A percentile compares a stretch with the other conserved stretches of the same genome.
phyloP scores from a whole-genome alignment of 1,140 invertebrate genomes.

The Calliopsis andreniformis region DNA sequence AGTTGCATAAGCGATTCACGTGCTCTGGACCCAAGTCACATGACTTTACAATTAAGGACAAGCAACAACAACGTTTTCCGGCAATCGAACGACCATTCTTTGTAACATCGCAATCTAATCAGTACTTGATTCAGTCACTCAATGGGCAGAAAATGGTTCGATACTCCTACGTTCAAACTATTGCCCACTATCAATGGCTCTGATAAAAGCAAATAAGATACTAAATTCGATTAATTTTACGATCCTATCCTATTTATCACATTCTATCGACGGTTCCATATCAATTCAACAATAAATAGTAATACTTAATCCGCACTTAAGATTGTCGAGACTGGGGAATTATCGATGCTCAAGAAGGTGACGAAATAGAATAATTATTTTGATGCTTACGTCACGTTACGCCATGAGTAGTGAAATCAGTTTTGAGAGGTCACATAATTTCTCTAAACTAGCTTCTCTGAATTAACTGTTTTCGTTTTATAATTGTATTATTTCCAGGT shows the following conservation, averaged over 20 bases:
- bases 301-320: constrained; percentile 7
- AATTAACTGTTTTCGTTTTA: too few relatives aligned
- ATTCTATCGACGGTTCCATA: neutral
- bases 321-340: neutral
- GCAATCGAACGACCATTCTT: neutral
- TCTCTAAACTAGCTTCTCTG: neutral
- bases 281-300: neutral
- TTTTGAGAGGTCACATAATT: neutral
- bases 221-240: too few relatives aligned
- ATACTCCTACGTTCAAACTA: too few relatives aligned
- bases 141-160: too few relatives aligned
- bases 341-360: neutral
- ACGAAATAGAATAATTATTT: neutral
- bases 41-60: constrained; percentile 16
- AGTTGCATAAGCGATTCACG: constrained; percentile 12
- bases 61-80: neutral
- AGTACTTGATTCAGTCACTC: too few relatives aligned
- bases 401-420: neutral
- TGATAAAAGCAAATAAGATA: too few relatives aligned
- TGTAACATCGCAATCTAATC: neutral
- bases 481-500: too few relatives aligned
- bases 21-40: neutral
- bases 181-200: too few relatives aligned
- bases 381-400: neutral
- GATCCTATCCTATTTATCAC: too few relatives aligned